phyloP scores from a whole-genome alignment of 2,888 invertebrate species.

The Diarsia dahlii region DNA sequence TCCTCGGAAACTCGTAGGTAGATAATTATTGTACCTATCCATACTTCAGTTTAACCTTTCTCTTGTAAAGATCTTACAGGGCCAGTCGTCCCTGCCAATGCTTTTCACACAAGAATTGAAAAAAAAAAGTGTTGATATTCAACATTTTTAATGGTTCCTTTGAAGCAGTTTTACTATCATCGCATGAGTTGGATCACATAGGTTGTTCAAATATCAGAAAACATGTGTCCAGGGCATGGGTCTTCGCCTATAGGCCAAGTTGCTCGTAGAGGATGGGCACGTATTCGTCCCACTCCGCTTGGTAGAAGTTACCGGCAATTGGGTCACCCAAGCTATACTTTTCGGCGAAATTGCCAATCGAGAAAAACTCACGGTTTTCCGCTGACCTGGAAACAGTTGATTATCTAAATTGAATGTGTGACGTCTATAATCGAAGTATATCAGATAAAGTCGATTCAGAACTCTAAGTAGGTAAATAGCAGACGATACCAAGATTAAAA shows the following conservation, averaged over 20 bases:
- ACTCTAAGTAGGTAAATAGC: no score
- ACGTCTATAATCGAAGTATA: background rate
- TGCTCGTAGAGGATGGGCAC: slow-evolving; percentile 91
- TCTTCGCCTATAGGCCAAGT: slow-evolving; percentile 75
- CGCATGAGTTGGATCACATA: no score
- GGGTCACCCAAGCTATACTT: slow-evolving; percentile 94
- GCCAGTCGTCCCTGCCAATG: no score
- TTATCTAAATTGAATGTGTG: background rate
- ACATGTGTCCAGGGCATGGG: no score
- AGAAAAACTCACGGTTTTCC: slow-evolving; percentile 81
- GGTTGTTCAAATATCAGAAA: background rate
- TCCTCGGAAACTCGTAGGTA: no score
- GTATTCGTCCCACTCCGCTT: slow-evolving; percentile 95
- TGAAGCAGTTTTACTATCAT: background rate
- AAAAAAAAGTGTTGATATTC: background rate
- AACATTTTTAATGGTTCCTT: background rate
- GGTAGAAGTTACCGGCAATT: slow-evolving; percentile 95
- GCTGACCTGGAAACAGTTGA: slow-evolving; percentile 75
- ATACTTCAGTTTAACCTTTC: no score
- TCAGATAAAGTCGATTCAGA: background rate
- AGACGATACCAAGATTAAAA: background rate
- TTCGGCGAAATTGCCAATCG: slow-evolving; percentile 91
- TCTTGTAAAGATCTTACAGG: no score
- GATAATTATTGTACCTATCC: no score
- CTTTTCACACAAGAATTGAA: no score